Evolutionary conservation across 2,888 invertebrate genomes (phyloP), one percentile per base, ranked within the genome.

Genomic region (Scelioninae gen. 2): DNA sequence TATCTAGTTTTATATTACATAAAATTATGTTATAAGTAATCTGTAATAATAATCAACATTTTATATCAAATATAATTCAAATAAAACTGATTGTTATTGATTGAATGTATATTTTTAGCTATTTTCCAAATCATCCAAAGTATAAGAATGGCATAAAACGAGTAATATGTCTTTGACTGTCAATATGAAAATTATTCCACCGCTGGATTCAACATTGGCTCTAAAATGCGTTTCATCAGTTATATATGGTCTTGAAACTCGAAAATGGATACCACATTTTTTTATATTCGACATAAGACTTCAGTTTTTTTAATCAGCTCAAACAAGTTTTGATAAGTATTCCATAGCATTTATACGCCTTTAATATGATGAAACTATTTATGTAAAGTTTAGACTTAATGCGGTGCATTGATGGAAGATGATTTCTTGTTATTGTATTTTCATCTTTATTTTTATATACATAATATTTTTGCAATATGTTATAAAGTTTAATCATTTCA

Each of bases 91-190:
- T n/a, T n/a, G n/a, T n/a, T n/a, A n/a, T n/a, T n/a, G n/a, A n/a
- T n/a, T n/a, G n/a, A n/a, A n/a, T 39, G 16, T 70, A 72, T 45
- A 31, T 78, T 90, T 89, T 67, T 88, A 87, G 98, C 98, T 72
- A 91, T 98, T 82, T 98, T 98, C 91, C 98, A 98, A 90, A 96
- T 98, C 83, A 97, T 98, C 82, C 98, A 96, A 86, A 95, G 95
- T 76, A 96, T 96, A 86, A 90, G 96, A 85, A 91, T 95, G 89
- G 95, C 94, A 87, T 95, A 94, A 90, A 85, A 58, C 10, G 33
- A 6, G 10, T 31, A 9, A 2, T 5, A 31, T 6, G 1, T 2
- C 15, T 43, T 41, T 41, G 50, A 67, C 65, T 33, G 33, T 61
- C 55, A 70, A 39, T 71, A 63, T 57, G 50, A 57, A 68, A 46